A percentile compares a stretch with the other conserved stretches of the same genome.
Conservation (phyloP, 1,140 invertebrate species). For the Drosophila leontia region DNA sequence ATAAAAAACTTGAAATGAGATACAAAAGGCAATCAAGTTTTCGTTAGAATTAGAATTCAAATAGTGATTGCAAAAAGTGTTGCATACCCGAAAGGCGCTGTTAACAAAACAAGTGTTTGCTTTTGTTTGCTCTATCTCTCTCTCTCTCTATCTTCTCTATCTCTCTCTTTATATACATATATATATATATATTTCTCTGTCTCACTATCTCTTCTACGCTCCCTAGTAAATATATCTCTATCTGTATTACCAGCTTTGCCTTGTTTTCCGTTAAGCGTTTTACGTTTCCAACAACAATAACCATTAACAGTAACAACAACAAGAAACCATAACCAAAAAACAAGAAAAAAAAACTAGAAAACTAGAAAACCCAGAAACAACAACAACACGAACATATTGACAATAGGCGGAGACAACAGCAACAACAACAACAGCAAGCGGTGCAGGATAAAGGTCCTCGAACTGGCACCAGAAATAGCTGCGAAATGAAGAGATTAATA, state of each 20-base stretch:
- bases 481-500: slow-evolving; percentile 39
- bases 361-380: slow-evolving; percentile 24
- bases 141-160: slow-evolving; percentile 11
- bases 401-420: slow-evolving; percentile 27
- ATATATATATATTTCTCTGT: slow-evolving; percentile 13
- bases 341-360: slow-evolving; percentile 1
- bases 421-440: slow-evolving; percentile 1
- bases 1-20: not conserved
- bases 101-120: slow-evolving; percentile 29
- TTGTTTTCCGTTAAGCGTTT: slow-evolving; percentile 45
- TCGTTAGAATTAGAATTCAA: slow-evolving; percentile 7
- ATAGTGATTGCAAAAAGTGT: slow-evolving; percentile 10
- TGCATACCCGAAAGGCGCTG: slow-evolving; percentile 32
- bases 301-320: slow-evolving; percentile 27
- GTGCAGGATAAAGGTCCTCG: slow-evolving; percentile 25
- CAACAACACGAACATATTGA: slow-evolving; percentile 49
- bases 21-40: slow-evolving; percentile 15
- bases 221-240: slow-evolving; percentile 22
- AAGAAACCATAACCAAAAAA: slow-evolving; percentile 15
- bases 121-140: slow-evolving; percentile 26
- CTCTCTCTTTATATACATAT: not conserved
- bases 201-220: slow-evolving; percentile 19
- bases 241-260: slow-evolving; percentile 41
- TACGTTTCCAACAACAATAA: slow-evolving; percentile 42
- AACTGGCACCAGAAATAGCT: slow-evolving; percentile 32